Evolutionary conservation across 2,797 vertebrate genomes (phyloP).

Genomic region (Selene dorsalis): DNA sequence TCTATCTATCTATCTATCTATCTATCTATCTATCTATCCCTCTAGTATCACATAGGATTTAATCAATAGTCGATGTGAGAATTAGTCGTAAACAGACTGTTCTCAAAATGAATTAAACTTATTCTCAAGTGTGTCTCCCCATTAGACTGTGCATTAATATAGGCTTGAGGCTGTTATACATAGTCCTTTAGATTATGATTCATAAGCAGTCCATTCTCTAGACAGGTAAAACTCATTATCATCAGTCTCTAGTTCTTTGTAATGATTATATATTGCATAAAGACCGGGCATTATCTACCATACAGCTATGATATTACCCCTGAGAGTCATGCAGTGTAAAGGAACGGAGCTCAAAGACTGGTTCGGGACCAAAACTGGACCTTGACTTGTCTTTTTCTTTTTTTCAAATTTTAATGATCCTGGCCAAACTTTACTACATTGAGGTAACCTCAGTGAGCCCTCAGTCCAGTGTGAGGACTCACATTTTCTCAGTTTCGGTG

Average conservation of each 20-base stretch:
- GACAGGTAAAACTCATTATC: conserved; percentile 78
- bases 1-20: neutral
- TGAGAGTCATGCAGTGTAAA: conserved; percentile 56
- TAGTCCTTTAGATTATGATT: conserved; percentile 75
- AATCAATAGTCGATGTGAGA: conserved; percentile 28
- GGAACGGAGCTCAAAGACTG: conserved; percentile 60
- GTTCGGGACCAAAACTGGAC: conserved; percentile 58
- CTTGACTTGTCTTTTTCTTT: conserved; percentile 39
- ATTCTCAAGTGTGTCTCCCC: conserved; percentile 44
- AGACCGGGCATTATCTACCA: conserved; percentile 56
- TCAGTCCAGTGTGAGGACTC: conserved; percentile 34
- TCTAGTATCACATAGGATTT: conserved; percentile 3
- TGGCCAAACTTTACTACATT: conserved; percentile 7
- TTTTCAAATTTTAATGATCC: conserved; percentile 60
- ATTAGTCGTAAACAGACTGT: conserved; percentile 39
- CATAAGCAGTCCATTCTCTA: conserved; percentile 71
- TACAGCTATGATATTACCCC: conserved; percentile 64
- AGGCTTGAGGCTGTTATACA: conserved; percentile 57
- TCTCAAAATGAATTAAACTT: conserved; percentile 41
- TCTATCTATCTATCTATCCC: neutral
- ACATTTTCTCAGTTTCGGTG: conserved; percentile 53
- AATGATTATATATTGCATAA: conserved; percentile 78
- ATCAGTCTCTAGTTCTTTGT: conserved; percentile 70
- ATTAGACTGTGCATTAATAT: conserved; percentile 60
- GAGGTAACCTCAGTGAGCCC: conserved; percentile 32